A percentile compares a stretch with the other conserved stretches of the same genome.
phyloP scores from a whole-genome alignment of 2,113 vertebrate genomes.

The Misgurnus anguillicaudatus region DNA sequence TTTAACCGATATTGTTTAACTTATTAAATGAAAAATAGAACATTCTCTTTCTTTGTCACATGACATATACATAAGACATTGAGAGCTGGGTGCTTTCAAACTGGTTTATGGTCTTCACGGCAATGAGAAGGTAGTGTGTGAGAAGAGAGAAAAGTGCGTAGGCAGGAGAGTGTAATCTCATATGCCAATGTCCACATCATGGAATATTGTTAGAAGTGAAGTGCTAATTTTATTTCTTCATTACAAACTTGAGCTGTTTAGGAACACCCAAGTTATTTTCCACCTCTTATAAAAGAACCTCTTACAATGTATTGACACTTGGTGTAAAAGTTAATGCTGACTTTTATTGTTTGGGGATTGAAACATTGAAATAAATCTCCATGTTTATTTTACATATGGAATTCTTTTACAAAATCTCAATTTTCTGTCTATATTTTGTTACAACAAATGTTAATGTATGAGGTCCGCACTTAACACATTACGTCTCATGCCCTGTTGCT shows the following conservation, averaged over 20 bases:
- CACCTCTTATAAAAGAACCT: neutral
- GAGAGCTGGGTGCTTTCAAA: neutral
- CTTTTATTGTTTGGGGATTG: neutral
- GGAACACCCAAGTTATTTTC: slow-evolving; percentile 43
- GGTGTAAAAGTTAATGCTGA: neutral
- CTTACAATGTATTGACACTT: neutral
- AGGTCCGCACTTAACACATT: slow-evolving; percentile 17
- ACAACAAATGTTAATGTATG: neutral
- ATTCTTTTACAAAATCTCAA: too few relatives aligned
- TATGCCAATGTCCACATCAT: slow-evolving; percentile 56
- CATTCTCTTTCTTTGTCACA: neutral
- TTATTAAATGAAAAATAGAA: neutral
- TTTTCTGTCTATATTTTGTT: neutral
- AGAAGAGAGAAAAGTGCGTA: slow-evolving; percentile 16
- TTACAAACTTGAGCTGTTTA: slow-evolving; percentile 57
- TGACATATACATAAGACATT: neutral
- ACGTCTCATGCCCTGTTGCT: neutral
- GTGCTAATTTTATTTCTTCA: slow-evolving; percentile 63
- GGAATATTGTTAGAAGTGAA: slow-evolving; percentile 59
- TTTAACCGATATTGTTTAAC: slow-evolving; percentile 10
- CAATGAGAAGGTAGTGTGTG: slow-evolving; percentile 11
- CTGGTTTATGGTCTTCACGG: slow-evolving; percentile 10
- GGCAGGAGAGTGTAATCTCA: slow-evolving; percentile 52
- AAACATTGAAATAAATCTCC: neutral
- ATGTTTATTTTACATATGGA: too few relatives aligned